Evolutionary conservation across 2,888 invertebrate species (phyloP).

Genomic region (Drosophila nigricruria): DNA sequence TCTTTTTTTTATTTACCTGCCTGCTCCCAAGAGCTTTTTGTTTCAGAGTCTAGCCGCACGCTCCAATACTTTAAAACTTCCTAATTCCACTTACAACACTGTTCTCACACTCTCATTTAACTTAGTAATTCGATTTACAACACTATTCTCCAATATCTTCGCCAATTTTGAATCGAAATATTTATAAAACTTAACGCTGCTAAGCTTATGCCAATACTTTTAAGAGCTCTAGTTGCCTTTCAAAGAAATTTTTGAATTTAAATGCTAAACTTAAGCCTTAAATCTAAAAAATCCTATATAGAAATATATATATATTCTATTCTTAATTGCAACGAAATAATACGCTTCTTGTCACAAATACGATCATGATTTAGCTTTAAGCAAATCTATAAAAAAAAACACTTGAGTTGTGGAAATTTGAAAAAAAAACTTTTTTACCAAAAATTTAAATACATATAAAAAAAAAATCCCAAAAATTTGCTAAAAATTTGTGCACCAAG

Average conservation of each 20-base stretch:
- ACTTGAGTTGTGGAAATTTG: conserved; percentile 19
- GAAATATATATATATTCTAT: conserved; percentile 7
- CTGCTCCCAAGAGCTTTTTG: neutral
- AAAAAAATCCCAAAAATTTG: neutral
- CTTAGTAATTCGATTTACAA: neutral
- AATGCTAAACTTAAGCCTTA: conserved; percentile 7
- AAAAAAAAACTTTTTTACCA: conserved; percentile 29
- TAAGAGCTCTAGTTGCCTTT: conserved; percentile 18
- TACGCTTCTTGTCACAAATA: conserved; percentile 36
- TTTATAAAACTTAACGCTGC: conserved; percentile 9
- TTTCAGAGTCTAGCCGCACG: neutral
- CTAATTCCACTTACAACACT: conserved; percentile 1
- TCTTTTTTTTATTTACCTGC: neutral
- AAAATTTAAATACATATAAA: conserved; percentile 30
- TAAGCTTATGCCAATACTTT: conserved; percentile 14
- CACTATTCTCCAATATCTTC: conserved; percentile 9
- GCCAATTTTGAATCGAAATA: conserved; percentile 34
- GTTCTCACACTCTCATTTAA: neutral
- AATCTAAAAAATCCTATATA: neutral
- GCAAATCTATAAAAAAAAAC: conserved; percentile 18
- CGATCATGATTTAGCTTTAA: conserved; percentile 25
- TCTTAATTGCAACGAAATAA: conserved; percentile 8
- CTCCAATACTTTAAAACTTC: neutral
- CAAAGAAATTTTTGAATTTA: conserved; percentile 10
- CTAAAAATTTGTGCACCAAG: conserved; percentile 23